Base-by-base conservation (phyloP, 2,888 invertebrate species). In the Nemotelus nigrinus region DNA sequence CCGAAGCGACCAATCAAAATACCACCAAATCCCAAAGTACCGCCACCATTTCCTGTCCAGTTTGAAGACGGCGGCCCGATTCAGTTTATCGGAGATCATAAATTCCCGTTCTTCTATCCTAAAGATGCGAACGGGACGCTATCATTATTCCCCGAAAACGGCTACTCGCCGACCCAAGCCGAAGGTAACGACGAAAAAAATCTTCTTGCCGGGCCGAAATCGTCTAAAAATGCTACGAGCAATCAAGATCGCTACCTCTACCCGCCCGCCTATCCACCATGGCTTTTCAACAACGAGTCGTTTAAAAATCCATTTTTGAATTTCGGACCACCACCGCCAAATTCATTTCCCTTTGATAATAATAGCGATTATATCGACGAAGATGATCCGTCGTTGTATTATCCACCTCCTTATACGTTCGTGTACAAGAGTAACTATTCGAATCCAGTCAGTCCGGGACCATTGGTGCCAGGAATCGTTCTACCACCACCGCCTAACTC, bases 1-100 rank as follows among this genome's bases (percentile, higher is more conserved):
- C 95, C 95, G 45, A 89, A 90, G 84, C 91, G 96, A 83, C 95
- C 93, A 88, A 94, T 96, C 84, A 95, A 94, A 88, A 90, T 96
- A 83, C 95, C 96, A 63, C 88, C 91, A 74, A 92, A 92, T 86
- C 95, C 95, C 7, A 92, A 92, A 87, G 92, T 96, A 83, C 95
- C 96, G 87, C 96, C 96, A 90, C 96, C 96, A 89, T 96, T 96
- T 93, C 96, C 96, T 85, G 93, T 96, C 88, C 95, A 94, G 89
- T 92, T 96, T 87, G 90, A 91, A 87, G 94, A 95, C 86, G 91
- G 92, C 85, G 96, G 95, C 84, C 96, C 96, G 86, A 90, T 96
- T 88, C 92, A 94, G 89, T 93, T 96, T 90, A 91, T 96, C 88
- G 93, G 94, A 86, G 90, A 92, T 88, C 93, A 94, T 83, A 89